A percentile compares a stretch with the other conserved stretches of the same genome.
Evolutionary conservation across 2,888 invertebrate genomes (phyloP).

Genomic region (Didymodactylos carnosus): DNA sequence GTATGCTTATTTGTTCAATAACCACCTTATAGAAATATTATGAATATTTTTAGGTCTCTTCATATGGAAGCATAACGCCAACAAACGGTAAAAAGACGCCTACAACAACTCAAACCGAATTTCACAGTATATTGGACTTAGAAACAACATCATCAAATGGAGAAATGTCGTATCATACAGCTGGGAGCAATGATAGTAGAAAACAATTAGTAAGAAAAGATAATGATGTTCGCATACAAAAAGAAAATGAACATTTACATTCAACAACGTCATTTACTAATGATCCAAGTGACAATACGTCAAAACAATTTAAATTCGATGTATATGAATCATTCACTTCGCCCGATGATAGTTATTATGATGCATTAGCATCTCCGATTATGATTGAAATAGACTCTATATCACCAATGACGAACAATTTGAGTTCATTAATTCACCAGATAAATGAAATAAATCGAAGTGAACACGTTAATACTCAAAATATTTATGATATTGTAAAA

Average conservation of each 20-base stretch:
- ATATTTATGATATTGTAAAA: no score
- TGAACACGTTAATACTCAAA: background rate
- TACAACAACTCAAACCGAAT: no score
- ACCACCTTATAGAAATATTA: no score
- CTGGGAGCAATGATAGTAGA: no score
- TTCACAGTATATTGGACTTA: background rate
- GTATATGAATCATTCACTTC: background rate
- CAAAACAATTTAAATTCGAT: background rate
- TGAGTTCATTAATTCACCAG: background rate
- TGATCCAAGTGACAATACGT: background rate
- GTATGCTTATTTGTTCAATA: no score
- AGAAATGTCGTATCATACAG: background rate
- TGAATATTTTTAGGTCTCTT: no score
- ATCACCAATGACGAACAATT: background rate
- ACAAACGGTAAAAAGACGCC: background rate
- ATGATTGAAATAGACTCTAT: no score
- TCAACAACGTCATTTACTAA: background rate
- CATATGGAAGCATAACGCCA: background rate
- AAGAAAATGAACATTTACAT: no score
- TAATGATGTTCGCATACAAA: no score
- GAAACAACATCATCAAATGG: background rate
- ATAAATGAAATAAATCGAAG: background rate
- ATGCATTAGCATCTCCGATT: background rate
- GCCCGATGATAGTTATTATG: background rate
- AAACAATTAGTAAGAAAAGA: no score